Percentiles rank a stretch among this genome's conserved stretches.
Conservation (phyloP, 2,797 vertebrate species). For the Rhinichthys osculus region DNA sequence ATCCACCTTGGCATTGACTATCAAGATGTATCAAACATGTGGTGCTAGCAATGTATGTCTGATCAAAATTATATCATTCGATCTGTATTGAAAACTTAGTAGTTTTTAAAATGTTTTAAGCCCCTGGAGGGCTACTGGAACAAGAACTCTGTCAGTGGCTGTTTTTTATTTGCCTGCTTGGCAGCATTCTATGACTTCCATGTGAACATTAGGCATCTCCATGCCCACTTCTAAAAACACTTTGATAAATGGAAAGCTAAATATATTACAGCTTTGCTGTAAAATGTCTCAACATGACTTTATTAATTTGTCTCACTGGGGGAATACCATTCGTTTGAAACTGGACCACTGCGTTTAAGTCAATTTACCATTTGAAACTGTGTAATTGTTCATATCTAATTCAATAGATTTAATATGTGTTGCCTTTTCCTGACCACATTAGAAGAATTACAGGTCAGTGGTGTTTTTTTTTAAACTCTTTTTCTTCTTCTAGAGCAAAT, state of each 20-base stretch:
- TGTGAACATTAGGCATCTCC: conserved; percentile 71
- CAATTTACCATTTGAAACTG: conserved; percentile 51
- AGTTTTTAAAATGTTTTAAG: conserved; percentile 52
- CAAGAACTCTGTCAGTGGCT: conserved; percentile 68
- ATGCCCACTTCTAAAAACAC: conserved; percentile 70
- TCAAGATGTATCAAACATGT: conserved; percentile 1
- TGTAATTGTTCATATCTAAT: conserved; percentile 15
- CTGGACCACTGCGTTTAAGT: conserved; percentile 31
- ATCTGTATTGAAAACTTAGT: background rate
- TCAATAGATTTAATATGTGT: conserved; percentile 20
- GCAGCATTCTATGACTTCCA: conserved; percentile 67
- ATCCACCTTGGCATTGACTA: background rate
- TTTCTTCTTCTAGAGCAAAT: background rate
- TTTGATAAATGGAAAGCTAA: conserved; percentile 73
- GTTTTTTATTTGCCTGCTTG: conserved; percentile 73
- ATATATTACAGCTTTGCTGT: conserved; percentile 66
- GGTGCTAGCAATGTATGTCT: background rate
- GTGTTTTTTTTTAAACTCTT: background rate
- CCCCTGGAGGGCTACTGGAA: conserved; percentile 61
- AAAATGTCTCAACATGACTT: conserved; percentile 63
- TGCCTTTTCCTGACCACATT: conserved; percentile 1
- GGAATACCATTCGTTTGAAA: conserved; percentile 54
- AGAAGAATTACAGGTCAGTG: background rate
- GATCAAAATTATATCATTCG: background rate
- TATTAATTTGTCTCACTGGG: conserved; percentile 67